Evolutionary conservation across 1,140 invertebrate species (phyloP).

Genomic region (Drosophila lacertosa): DNA sequence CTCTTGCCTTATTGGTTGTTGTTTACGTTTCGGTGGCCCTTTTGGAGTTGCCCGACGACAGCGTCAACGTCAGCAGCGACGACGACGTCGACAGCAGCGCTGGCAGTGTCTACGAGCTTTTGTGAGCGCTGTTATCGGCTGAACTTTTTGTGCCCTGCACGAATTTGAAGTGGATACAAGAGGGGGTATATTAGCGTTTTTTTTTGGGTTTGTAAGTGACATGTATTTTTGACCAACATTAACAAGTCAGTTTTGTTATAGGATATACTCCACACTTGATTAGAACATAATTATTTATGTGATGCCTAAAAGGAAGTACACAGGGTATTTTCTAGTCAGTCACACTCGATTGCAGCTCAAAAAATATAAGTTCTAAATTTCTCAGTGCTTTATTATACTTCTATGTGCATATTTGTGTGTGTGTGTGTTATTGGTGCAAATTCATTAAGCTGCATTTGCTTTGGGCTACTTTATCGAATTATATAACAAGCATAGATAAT

Average conservation of each 20-base stretch:
- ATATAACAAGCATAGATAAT: slow-evolving; percentile 27
- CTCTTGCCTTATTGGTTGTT: slow-evolving; percentile 53
- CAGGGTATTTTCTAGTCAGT: too few species aligned
- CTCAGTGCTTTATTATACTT: background rate
- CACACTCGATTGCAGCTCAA: too few species aligned
- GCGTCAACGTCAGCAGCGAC: slow-evolving; percentile 6
- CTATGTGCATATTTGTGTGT: background rate
- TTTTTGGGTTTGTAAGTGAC: too few species aligned
- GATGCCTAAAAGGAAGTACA: too few species aligned
- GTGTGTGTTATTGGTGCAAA: background rate
- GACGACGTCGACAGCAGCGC: slow-evolving; percentile 5
- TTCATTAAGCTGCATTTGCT: slow-evolving; percentile 26
- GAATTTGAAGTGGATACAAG: too few species aligned
- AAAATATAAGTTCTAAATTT: background rate
- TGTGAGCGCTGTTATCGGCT: slow-evolving; percentile 46
- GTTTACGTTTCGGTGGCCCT: slow-evolving; percentile 70
- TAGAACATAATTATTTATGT: too few species aligned
- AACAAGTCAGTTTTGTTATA: too few species aligned
- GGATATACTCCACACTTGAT: too few species aligned
- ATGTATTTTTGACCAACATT: too few species aligned
- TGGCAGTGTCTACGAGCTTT: slow-evolving; percentile 33
- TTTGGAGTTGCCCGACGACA: slow-evolving; percentile 62
- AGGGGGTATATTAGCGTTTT: too few species aligned
- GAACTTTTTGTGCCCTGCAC: slow-evolving; percentile 14
- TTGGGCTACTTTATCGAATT: slow-evolving; percentile 22